Base-by-base conservation (phyloP, 2,113 vertebrate species). In the Dipodomys stephensi region DNA sequence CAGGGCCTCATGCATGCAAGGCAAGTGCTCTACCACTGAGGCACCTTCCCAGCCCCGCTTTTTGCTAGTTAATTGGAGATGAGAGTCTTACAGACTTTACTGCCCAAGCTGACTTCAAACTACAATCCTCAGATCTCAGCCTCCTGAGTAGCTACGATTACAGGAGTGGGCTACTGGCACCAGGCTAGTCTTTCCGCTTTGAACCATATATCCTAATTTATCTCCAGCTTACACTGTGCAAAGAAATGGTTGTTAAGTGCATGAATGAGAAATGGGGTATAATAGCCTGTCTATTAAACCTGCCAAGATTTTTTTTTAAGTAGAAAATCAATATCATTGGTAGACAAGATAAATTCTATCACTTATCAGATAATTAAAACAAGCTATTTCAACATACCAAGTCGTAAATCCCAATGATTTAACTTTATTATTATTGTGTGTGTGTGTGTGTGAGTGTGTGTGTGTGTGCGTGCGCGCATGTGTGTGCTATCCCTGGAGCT, bases 321-420 rank as follows among this genome's bases (percentile, higher is more conserved):
- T 65, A 13, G 7, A 92, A 87, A 90, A 46, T 90, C 35, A 82
- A 30, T 77, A 82, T 18, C 46, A 82, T 0, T 49, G 20, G 49
- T 77, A 87, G 92, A 78, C 18, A 79, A 88, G 23, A 78, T 39
- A 84, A 62, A 64, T n/a, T 74, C n/a, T 32, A 35, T 28, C 46
- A 68, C 69, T 81, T n/a, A 79, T 22, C 93, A 74, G 20, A 68
- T 81, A 60, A 86, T 69, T 28, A 90, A 65, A 23, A 85, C 23
- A 94, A 88, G 83, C 28, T 71, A 64, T 79, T 86, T 25, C 9
- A 77, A 73, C 2, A 80, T 49, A 90, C 16, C 65, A 86, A 84
- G 35, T 18, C 22, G 0, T 32, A 84, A 68, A 72, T 77, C 32
- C 72, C 35, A 93, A 80, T 1, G 1, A 68, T 60, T 88, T 86